Evolutionary conservation across 2,113 vertebrate species (phyloP).

Genomic region (Gnathonemus longibarbis): DNA sequence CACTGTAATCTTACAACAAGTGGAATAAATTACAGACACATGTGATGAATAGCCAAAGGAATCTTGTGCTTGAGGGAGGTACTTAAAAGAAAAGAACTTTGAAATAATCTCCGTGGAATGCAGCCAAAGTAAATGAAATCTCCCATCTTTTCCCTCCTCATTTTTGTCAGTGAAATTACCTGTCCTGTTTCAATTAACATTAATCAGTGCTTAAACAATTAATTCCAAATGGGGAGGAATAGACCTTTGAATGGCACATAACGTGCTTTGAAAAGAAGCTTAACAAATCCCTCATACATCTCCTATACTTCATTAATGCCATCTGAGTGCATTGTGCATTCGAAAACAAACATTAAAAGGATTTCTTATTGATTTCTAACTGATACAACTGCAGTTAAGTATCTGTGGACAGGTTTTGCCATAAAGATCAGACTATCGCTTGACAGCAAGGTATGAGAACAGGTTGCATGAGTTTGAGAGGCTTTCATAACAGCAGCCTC

Average conservation of each 20-base stretch:
- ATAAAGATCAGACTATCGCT: background rate
- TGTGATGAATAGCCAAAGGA: conserved; percentile 27
- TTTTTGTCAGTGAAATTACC: conserved; percentile 29
- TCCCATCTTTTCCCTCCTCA: conserved; percentile 7
- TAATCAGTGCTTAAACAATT: conserved; percentile 25
- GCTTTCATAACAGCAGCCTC: background rate
- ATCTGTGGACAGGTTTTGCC: background rate
- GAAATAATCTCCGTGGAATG: background rate
- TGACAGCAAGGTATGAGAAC: background rate
- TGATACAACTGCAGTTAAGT: background rate
- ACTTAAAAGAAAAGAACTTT: conserved; percentile 23
- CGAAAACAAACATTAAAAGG: background rate
- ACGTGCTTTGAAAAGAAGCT: background rate
- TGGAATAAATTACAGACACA: conserved; percentile 33
- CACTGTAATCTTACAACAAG: conserved; percentile 27
- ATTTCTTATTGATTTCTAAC: background rate
- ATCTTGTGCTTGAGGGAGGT: conserved; percentile 8
- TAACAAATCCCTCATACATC: background rate
- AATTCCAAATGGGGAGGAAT: background rate
- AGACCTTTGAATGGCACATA: background rate
- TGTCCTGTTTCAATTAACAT: conserved; percentile 24
- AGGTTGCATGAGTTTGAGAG: background rate
- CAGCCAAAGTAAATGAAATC: background rate
- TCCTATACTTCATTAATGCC: conserved; percentile 30
- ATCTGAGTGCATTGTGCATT: conserved; percentile 28